Evolutionary conservation across 2,113 vertebrate species (phyloP), one percentile per base, ranked within the genome.

Genomic region (Neoarius graeffei): DNA sequence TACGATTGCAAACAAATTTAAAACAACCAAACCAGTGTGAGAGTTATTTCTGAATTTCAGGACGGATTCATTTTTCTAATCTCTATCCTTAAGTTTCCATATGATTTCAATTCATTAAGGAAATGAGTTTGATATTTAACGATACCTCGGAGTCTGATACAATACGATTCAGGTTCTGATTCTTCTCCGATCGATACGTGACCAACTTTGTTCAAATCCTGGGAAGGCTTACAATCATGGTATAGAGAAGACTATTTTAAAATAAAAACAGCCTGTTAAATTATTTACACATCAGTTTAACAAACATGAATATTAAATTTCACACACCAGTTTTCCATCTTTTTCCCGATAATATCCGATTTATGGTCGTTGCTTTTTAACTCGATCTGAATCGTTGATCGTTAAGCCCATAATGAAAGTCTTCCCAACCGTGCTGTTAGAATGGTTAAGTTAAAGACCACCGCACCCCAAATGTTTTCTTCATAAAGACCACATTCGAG

Each of bases 391-490:
- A 60, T 20, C 42, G 23, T 35, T 27, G 11, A n/a, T 27, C 3
- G 52, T 74, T 83, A 81, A 19, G 10, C 64, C n/a, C n/a, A 25
- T 66, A 27, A 67, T 67, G 64, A n/a, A 71, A 35, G 30, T 71
- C 42, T 71, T 71, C 64, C n/a, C 10, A 4, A 5, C n/a, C 5
- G 42, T 42, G 27, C 9, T 59, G 59, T 15, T n/a, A 19, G 8
- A 77, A 56, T n/a, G 30, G 30, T 59, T 5, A 17, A 67, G 3
- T 3, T 69, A 80, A 62, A 82, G 67, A 67, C 48, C 59, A 5
- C 20, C 69, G 54, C 30, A 56, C 69, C 81, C 54, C 57, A 3
- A 35, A 82, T 71, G 73, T 77, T 79, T 90, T 88, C 82, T 83
- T 86, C 81, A 62, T 79, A 88, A 52, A 62, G 76, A 67, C 52